Evolutionary conservation across 2,888 invertebrate species (phyloP), one percentile per base, ranked within the genome.

Genomic region (Yponomeuta malinellus): DNA sequence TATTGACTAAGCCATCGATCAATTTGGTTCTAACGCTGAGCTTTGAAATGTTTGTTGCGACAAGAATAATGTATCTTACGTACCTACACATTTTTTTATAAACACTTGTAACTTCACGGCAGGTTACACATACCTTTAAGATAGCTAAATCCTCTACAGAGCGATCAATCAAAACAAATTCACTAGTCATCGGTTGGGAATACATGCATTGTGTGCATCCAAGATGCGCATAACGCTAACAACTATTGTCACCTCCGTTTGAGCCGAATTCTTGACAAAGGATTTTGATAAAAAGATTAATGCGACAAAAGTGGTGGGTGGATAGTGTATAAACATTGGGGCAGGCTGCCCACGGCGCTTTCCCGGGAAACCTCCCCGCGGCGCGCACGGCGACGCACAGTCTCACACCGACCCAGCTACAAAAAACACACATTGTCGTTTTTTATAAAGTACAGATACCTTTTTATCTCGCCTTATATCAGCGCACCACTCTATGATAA

Each of bases 101-200:
- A 76, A 76, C 64, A 67, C 73, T 76, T 71, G 74, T 77, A 74
- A 75, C 73, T 74, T 75, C 76, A 73, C 79, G 75, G 75, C 84
- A 84, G 82, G 83, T 83, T 81, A 78, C 79, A 77, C 81, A 81
- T 79, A 79, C 81, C 85, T 84, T 83, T 83, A 78, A 74, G n/a
- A 70, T 31, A 66, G 63, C 71, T 72, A 73, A 71, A 78, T 76
- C 76, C 84, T 82, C 80, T 74, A 76, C 77, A 81, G 84, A 81
- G 80, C 84, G 78, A 91, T 92, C 92, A 81, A 92, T 92, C 92
- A 90, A 81, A 85, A 87, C 87, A 90, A 91, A 90, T 91, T 92
- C 91, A 91, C 92, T 87, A 92, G 92, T 92, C 92, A 92, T 92
- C 92, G 88, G 78, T 80, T 87, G 79, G 88, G 85, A 88, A 90